Percentiles rank a stretch among this genome's conserved stretches.
Conservation (phyloP, 2,797 vertebrate species). For the Acipenser ruthenus region DNA sequence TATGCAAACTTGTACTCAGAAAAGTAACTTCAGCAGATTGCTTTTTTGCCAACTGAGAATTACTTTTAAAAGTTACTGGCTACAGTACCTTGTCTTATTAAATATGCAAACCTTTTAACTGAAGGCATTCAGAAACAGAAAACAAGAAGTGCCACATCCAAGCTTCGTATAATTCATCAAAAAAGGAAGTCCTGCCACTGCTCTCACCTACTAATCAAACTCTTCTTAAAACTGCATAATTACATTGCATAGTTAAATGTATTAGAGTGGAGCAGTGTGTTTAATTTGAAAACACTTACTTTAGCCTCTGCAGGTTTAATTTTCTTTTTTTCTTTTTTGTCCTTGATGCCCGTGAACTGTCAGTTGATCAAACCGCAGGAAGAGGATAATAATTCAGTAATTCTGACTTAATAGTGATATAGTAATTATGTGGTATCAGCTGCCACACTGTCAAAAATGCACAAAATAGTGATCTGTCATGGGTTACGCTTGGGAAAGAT, state of each 20-base stretch:
- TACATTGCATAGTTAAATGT: constrained; percentile 25
- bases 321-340: too few species aligned
- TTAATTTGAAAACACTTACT: not conserved
- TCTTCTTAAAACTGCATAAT: constrained; percentile 35
- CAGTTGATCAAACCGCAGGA: constrained; percentile 43
- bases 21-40: constrained; percentile 3
- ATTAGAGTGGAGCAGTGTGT: not conserved
- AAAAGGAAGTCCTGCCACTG: constrained; percentile 27
- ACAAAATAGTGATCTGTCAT: constrained; percentile 68
- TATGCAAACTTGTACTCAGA: constrained; percentile 1
- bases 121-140: constrained; percentile 20
- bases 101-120: constrained; percentile 6
- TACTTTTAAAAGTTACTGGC: constrained; percentile 7
- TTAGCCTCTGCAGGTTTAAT: constrained; percentile 24
- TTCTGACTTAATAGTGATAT: constrained; percentile 67
- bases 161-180: constrained; percentile 43
- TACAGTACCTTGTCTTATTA: constrained; percentile 4
- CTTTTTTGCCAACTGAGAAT: constrained; percentile 11
- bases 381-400: constrained; percentile 67
- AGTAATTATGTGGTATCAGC: constrained; percentile 79
- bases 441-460: constrained; percentile 61
- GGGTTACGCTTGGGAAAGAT: constrained; percentile 20
- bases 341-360: constrained; percentile 12
- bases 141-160: constrained; percentile 32
- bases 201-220: constrained; percentile 39